Conservation (phyloP, 2,113 vertebrate genomes). For the Bufo bufo region DNA sequence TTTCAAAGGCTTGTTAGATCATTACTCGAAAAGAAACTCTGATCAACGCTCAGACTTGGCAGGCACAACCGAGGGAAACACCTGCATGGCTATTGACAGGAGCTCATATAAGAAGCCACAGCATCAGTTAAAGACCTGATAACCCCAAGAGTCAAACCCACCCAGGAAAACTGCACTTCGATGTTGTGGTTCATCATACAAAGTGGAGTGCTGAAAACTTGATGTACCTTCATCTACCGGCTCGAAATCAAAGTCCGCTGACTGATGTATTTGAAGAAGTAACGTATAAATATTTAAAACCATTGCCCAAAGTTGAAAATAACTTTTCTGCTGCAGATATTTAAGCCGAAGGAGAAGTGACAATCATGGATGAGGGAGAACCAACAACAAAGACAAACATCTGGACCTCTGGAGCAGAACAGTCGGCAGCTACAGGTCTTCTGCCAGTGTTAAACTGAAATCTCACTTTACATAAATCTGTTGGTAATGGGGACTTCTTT, state of each 20-base stretch:
- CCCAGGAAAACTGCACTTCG: constrained; percentile 12
- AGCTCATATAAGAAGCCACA: constrained; percentile 17
- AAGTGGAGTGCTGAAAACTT: constrained; percentile 35
- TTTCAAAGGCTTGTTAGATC: constrained; percentile 39
- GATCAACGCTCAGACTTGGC: constrained; percentile 40
- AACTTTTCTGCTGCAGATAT: neutral
- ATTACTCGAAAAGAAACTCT: constrained; percentile 25
- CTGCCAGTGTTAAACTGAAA: neutral
- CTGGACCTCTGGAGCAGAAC: neutral
- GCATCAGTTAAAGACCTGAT: constrained; percentile 5
- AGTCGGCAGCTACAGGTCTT: neutral
- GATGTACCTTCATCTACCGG: constrained; percentile 9
- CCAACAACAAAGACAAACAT: neutral
- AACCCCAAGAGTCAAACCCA: constrained; percentile 30
- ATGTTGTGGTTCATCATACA: constrained; percentile 41
- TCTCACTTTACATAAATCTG: neutral
- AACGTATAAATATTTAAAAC: constrained; percentile 31
- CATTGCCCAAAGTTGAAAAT: neutral
- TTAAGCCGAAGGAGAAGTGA: neutral
- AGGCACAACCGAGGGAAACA: constrained; percentile 29
- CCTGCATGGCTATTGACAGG: constrained; percentile 41
- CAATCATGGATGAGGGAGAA: neutral
- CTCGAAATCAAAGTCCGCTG: constrained; percentile 7
- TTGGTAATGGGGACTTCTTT: neutral
- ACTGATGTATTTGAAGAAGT: constrained; percentile 35